Base-by-base conservation (phyloP, 2,113 vertebrate genomes). In the Chlorodrepanis virens region DNA sequence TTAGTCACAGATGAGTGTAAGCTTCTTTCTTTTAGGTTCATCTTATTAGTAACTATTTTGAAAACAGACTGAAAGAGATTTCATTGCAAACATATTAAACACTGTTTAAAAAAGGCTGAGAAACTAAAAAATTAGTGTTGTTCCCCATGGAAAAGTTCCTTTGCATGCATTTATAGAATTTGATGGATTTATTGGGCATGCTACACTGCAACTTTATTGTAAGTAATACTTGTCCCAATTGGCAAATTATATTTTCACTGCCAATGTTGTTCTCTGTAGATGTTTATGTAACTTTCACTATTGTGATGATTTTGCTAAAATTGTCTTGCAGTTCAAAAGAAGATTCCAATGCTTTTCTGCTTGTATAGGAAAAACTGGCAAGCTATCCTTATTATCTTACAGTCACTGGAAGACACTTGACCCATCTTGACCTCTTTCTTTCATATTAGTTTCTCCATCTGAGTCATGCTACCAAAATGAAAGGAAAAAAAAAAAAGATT, bases 171-270 rank as follows among this genome's bases (percentile, higher is more conserved):
- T 93, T 76, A 39, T 79, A 85, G 39, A 65, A 76, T 76, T 45
- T 83, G 67, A 87, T 94, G 35, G 39, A 80, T 96, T 94, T 91
- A 89, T 61, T 83, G 37, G 44, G 42, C 54, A 35, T 72, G 39
- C 75, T 80, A 53, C 45, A 16, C 59, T 88, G 63, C 49, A 86
- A 83, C 35, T 69, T 87, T 57, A 45, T 75, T 79, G 49, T 71
- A 68, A 86, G 77, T 76, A 82, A 64, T 87, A 40, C 37, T 90
- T 85, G 85, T 90, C 75, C 90, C 71, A 93, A 88, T 76, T 86
- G 88, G 59, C 67, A 79, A 74, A 81, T 80, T 3, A 70, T 63
- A 29, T 74, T 93, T 64, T 83, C 15, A 12, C 72, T 91, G 81
- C 28, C 60, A 89, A 0, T 77, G 56, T 74, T 74, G 54, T 33